Percentiles rank a stretch among this genome's conserved stretches.
Conservation (phyloP, 1,140 invertebrate species). For the Drosophila virilis region DNA sequence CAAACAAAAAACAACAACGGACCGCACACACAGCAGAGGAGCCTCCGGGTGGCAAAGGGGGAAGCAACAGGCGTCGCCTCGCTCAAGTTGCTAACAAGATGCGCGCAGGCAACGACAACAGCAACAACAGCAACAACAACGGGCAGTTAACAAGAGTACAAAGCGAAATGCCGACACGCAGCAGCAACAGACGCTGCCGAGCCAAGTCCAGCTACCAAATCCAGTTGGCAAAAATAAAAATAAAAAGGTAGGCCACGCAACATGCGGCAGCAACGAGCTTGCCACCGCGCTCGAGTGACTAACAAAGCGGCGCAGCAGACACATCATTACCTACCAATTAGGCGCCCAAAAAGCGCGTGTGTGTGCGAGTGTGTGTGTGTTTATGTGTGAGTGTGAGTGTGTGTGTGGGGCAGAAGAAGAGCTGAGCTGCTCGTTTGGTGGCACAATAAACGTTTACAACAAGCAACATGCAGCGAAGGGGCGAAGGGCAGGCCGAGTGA, state of each 20-base stretch:
- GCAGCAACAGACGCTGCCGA: neutral
- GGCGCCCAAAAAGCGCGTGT: conserved; percentile 64
- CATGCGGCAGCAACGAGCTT: conserved; percentile 28
- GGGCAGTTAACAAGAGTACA: conserved; percentile 63
- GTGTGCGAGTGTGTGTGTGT: conserved; percentile 53
- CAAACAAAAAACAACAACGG: conserved; percentile 3
- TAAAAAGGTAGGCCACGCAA: conserved; percentile 50
- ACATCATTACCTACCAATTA: conserved; percentile 84
- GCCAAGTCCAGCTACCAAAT: conserved; percentile 23
- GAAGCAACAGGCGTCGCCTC: conserved; percentile 35
- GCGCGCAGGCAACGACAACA: conserved; percentile 70
- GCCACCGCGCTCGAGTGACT: conserved; percentile 49
- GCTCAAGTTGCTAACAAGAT: conserved; percentile 74
- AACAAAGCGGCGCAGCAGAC: conserved; percentile 78
- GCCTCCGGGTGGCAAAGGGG: neutral
- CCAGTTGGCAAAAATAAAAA: conserved; percentile 24
- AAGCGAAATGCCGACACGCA: conserved; percentile 70
- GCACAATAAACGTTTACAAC: conserved; percentile 80
- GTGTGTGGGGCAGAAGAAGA: conserved; percentile 2
- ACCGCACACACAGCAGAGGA: conserved; percentile 25
- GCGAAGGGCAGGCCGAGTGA: conserved; percentile 40
- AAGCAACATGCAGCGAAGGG: conserved; percentile 13
- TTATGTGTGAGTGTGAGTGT: conserved; percentile 29
- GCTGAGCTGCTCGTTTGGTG: conserved; percentile 59
- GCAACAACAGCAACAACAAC: conserved; percentile 14